These are phyloP conservation scores for Whitmania pigra DNA, from an alignment of 1,140 invertebrate genomes.

Conservation along the genomic window DNA sequence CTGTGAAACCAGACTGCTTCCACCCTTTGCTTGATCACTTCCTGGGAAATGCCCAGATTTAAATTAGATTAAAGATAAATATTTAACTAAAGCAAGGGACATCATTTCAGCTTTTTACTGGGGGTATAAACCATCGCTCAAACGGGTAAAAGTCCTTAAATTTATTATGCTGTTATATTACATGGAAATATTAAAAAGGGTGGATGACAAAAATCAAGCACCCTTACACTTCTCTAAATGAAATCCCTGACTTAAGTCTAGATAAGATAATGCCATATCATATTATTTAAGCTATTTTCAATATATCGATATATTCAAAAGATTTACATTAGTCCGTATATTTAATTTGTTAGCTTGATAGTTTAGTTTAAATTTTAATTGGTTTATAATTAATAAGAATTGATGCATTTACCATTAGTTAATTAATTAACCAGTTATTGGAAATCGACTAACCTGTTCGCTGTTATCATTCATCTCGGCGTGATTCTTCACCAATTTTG, in stretches of 20 bases:
- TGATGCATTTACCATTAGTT: no score
- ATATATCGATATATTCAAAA: neutral
- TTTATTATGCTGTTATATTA: no score
- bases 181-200: no score
- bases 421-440: neutral
- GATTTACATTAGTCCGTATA: no score
- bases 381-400: neutral
- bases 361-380: neutral
- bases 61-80: neutral
- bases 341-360: no score
- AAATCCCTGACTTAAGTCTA: no score
- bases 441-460: neutral
- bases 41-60: conserved; percentile 10
- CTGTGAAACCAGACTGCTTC: conserved; percentile 20
- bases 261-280: no score
- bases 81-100: neutral
- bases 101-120: neutral
- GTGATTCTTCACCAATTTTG: conserved; percentile 16
- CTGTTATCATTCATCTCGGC: conserved; percentile 14
- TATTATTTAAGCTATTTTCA: no score
- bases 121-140: no score
- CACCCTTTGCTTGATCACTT: conserved; percentile 21
- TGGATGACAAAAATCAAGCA: no score
- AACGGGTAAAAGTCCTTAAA: no score
- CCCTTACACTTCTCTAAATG: no score